A percentile compares a stretch with the other conserved stretches of the same genome.
Conservation (phyloP, 2,113 vertebrate species). For the Dascyllus trimaculatus region DNA sequence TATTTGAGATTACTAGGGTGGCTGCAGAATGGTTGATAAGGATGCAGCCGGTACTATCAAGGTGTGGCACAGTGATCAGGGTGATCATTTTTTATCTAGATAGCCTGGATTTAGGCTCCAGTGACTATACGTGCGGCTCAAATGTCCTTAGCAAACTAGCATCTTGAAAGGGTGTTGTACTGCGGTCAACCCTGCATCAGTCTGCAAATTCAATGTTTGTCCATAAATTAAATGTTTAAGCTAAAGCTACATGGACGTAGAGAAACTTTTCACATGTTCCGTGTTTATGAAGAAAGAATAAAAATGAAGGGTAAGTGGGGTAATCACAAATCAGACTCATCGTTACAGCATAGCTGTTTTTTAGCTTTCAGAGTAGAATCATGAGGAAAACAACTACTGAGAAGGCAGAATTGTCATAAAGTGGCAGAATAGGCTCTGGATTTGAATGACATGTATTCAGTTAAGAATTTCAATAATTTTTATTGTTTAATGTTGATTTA, state of each 20-base stretch:
- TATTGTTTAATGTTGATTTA: neutral
- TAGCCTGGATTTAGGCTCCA: neutral
- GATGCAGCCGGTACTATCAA: constrained; percentile 7
- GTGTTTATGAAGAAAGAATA: too few species aligned
- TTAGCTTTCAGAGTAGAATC: neutral
- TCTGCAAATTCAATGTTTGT: neutral
- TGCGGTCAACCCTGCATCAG: neutral
- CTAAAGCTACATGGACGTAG: neutral
- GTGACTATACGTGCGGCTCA: neutral
- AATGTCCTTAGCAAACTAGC: neutral
- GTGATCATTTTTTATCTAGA: neutral
- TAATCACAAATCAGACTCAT: neutral
- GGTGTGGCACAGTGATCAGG: constrained; percentile 41
- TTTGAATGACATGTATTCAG: neutral
- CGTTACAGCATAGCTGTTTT: neutral
- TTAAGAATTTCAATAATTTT: neutral
- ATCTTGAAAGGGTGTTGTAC: neutral
- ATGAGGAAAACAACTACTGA: neutral
- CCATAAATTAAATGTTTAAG: neutral
- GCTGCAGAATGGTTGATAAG: constrained; percentile 41
- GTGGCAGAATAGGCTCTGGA: neutral
- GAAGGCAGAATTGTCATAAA: neutral
- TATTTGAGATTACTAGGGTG: neutral
- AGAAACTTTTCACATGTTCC: neutral
- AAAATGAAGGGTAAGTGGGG: neutral